Conservation (phyloP, 2,888 invertebrate species). For the Amphipoea oculea region DNA sequence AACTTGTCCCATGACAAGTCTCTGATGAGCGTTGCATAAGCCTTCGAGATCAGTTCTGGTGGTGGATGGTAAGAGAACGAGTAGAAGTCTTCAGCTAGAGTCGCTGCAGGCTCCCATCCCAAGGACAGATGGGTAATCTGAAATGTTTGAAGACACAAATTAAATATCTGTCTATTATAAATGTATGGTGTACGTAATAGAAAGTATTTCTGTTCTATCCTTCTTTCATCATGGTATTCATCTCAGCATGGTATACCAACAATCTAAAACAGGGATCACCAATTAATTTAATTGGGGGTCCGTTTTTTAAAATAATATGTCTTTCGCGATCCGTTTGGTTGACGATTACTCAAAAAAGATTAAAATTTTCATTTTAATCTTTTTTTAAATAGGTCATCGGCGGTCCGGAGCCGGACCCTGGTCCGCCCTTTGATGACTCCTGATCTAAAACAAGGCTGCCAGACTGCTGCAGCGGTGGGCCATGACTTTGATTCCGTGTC, state of each 20-base stretch:
- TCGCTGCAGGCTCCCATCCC: constrained; percentile 92
- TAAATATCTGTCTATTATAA: not conserved
- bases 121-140: constrained; percentile 94
- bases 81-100: constrained; percentile 88
- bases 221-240: not conserved
- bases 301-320: too few species aligned
- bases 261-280: not conserved
- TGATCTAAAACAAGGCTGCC: not conserved
- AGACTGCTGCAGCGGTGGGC: too few species aligned
- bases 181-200: too few species aligned
- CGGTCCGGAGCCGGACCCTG: too few species aligned
- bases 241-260: not conserved
- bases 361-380: too few species aligned
- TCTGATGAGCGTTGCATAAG: constrained; percentile 92
- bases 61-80: constrained; percentile 92
- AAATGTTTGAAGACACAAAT: constrained; percentile 33
- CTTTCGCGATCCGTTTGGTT: too few species aligned
- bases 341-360: too few species aligned
- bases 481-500: not conserved
- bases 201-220: too few species aligned
- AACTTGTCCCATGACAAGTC: constrained; percentile 94
- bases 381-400: too few species aligned
- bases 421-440: too few species aligned
- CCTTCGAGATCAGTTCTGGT: constrained; percentile 91
- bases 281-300: too few species aligned